Conservation (phyloP, 2,797 vertebrate genomes). For the Numenius phaeopus region DNA sequence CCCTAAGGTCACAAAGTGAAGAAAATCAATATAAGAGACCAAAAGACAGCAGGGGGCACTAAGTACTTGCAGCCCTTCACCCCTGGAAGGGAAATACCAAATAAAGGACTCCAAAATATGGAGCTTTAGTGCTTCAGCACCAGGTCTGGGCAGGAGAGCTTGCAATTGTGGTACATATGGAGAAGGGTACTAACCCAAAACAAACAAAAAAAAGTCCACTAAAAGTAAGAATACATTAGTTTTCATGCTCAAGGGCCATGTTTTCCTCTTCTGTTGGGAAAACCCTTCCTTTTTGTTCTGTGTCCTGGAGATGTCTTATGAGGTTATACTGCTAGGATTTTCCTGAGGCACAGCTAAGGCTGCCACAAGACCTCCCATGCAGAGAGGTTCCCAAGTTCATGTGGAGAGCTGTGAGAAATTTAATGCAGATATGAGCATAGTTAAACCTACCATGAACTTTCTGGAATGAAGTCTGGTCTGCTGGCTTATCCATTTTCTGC, state of each 20-base stretch:
- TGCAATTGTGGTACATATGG: background rate
- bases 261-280: background rate
- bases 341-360: background rate
- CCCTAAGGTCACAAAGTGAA: background rate
- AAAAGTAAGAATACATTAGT: background rate
- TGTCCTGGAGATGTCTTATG: background rate
- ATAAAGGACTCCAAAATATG: background rate
- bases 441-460: background rate
- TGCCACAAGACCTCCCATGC: background rate
- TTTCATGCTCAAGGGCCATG: background rate
- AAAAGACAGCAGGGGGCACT: slow-evolving; percentile 15
- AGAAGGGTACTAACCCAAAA: background rate
- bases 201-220: background rate
- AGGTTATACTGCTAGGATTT: background rate
- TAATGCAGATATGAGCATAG: background rate
- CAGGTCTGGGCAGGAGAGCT: background rate
- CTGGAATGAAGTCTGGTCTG: background rate
- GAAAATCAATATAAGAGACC: background rate
- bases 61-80: background rate
- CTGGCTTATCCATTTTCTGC: background rate
- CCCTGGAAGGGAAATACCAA: background rate
- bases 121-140: background rate
- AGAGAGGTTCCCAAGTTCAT: background rate
- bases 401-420: background rate
- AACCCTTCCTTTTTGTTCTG: accelerated